Base-by-base conservation (phyloP, 2,113 vertebrate genomes). In the Rhipidura dahli region DNA sequence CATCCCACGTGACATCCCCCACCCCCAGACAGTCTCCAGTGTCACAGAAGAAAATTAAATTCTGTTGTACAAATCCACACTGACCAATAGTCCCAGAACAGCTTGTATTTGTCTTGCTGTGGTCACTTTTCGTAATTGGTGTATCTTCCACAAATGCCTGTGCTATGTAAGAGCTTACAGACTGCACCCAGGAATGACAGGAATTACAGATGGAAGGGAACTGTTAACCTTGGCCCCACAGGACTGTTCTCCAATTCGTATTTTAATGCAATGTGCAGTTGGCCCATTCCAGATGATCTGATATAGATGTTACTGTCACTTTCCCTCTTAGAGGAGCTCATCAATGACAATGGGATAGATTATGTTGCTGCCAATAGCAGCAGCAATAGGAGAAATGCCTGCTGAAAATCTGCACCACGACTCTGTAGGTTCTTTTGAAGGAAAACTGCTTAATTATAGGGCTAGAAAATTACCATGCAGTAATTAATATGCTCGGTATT, bases 401-500 rank as follows among this genome's bases (percentile, higher is more conserved):
- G 57, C 68, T 92, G 70, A 60, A 86, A 92, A 95, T 92, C 78
- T 91, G 94, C 92, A 44, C 84, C 87, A 78, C 9, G 9, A 75
- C 39, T 51, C 47, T 87, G 81, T 31, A 88, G 35, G 84, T 95
- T 94, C 95, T 94, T 94, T 92, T 92, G 93, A 92, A 83, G 83
- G 80, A 78, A 87, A 89, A 51, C 6, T 2, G 57, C 80, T 93
- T 96, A 94, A 97, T 97, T 91, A 86, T 68, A 95, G 73, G 65
- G 31, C 76, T 95, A 89, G 57, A 53, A 96, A 97, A 92, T 90
- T 91, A 86, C 89, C 86, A 86, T 90, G 86, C 90, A 90, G 87
- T 95, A 97, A 96, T 97, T 97, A 96, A 95, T 94, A 96, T 75
- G 64, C 78, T 59, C 40, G 45, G 53, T 94, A 94, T 93, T 97